These are phyloP conservation scores for Halcyon badia DNA, from an alignment of 2,797 vertebrate genomes.

Conservation along the genomic window DNA sequence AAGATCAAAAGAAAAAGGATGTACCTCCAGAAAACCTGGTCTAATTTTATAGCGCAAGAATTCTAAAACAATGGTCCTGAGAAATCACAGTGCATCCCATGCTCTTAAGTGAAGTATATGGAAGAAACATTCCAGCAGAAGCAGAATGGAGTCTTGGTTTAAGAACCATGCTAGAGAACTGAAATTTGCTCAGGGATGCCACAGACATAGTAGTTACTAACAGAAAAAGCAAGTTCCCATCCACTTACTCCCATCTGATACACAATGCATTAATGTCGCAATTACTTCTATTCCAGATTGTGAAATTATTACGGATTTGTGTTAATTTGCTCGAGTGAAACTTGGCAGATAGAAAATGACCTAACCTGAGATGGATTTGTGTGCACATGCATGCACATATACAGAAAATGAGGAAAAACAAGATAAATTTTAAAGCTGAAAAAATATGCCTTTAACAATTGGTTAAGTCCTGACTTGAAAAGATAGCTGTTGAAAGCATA, in stretches of 20 bases:
- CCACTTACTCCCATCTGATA: background rate
- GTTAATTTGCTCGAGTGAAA: background rate
- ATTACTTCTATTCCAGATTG: background rate
- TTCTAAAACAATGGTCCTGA: background rate
- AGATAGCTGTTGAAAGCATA: conserved; percentile 50
- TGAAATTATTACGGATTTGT: background rate
- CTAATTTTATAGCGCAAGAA: background rate
- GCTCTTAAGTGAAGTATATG: background rate
- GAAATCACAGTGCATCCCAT: background rate
- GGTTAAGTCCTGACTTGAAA: conserved; percentile 30
- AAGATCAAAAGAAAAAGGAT: conserved; percentile 4
- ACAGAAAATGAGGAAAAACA: background rate
- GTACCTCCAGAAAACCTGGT: background rate
- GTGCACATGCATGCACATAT: background rate
- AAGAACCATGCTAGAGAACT: background rate
- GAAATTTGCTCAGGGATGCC: background rate
- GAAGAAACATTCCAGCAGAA: background rate
- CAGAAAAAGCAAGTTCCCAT: background rate
- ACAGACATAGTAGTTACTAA: background rate
- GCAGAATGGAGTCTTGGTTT: background rate
- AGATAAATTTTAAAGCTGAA: conserved; percentile 7
- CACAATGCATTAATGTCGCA: background rate
- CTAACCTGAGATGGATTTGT: background rate
- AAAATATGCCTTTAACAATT: conserved; percentile 5
- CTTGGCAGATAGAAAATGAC: background rate